phyloP scores from a whole-genome alignment of 2,113 vertebrate genomes.

The Chrysemys picta region DNA sequence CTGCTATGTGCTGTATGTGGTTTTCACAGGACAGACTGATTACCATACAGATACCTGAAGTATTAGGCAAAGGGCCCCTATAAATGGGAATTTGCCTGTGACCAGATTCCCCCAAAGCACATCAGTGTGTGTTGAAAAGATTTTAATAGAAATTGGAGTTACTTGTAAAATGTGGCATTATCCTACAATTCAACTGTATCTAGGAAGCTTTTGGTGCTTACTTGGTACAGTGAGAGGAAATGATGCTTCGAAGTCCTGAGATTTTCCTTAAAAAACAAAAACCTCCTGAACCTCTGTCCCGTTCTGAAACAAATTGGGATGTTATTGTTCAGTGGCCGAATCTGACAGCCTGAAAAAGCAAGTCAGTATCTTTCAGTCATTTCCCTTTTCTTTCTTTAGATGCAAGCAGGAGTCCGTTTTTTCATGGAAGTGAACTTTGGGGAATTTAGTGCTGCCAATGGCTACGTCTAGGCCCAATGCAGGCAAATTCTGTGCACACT shows the following conservation, averaged over 20 bases:
- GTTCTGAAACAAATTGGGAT: background rate
- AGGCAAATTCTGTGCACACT: fast-evolving
- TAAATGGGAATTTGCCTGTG: conserved; percentile 41
- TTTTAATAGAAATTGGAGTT: background rate
- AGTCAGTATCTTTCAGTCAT: background rate
- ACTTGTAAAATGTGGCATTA: conserved; percentile 47
- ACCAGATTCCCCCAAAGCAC: background rate
- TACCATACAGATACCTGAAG: background rate
- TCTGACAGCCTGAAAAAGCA: background rate
- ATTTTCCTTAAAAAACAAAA: conserved; percentile 10
- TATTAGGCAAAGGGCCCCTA: background rate
- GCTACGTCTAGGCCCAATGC: background rate
- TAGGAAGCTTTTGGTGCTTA: background rate
- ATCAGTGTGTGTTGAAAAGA: conserved; percentile 54
- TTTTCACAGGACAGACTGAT: conserved; percentile 37
- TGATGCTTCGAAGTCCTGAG: background rate
- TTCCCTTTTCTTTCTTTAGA: background rate
- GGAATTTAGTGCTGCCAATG: background rate
- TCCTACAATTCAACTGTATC: conserved; percentile 27
- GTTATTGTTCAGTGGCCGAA: background rate
- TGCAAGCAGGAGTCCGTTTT: background rate
- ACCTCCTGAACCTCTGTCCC: background rate
- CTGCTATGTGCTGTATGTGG: conserved; percentile 21
- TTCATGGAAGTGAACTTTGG: no score
- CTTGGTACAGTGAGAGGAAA: conserved; percentile 15